These are phyloP conservation scores for Sphinx pinastri DNA, from an alignment of 2,888 invertebrate genomes.

Conservation along the genomic window DNA sequence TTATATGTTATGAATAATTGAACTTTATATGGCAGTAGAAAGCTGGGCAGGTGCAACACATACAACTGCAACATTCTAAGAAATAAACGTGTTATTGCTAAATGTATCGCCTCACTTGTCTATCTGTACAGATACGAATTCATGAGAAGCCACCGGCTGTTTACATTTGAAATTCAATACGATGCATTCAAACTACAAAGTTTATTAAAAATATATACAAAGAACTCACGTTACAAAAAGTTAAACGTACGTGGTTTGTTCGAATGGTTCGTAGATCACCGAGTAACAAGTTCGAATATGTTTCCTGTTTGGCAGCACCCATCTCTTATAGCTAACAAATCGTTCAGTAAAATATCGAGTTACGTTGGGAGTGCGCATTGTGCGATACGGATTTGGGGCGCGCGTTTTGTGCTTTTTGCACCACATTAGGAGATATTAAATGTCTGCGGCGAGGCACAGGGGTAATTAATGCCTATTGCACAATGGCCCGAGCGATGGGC, in stretches of 20 bases:
- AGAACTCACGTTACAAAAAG: constrained; percentile 56
- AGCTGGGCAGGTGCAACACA: not conserved
- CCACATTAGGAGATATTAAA: constrained; percentile 73
- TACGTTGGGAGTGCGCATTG: constrained; percentile 57
- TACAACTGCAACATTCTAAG: constrained; percentile 16
- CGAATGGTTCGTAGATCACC: constrained; percentile 55
- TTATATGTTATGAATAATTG: constrained; percentile 6
- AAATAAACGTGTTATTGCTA: constrained; percentile 22
- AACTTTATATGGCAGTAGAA: not conserved
- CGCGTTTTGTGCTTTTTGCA: constrained; percentile 67
- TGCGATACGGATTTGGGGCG: constrained; percentile 52
- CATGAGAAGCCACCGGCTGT: constrained; percentile 46
- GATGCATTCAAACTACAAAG: constrained; percentile 48
- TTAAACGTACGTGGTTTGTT: constrained; percentile 56
- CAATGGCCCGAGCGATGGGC: constrained; percentile 66
- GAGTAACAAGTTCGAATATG: constrained; percentile 73
- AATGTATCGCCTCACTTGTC: constrained; percentile 14
- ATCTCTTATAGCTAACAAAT: constrained; percentile 75
- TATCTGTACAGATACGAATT: constrained; percentile 37
- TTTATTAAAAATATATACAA: constrained; percentile 58
- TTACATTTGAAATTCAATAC: constrained; percentile 53
- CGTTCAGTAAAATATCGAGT: constrained; percentile 76
- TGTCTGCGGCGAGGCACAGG: constrained; percentile 70
- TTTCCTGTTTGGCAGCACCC: constrained; percentile 77
- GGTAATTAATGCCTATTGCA: constrained; percentile 76